These are phyloP conservation scores for Colletes latitarsis DNA, from an alignment of 1,140 invertebrate species.

Conservation along the genomic window DNA sequence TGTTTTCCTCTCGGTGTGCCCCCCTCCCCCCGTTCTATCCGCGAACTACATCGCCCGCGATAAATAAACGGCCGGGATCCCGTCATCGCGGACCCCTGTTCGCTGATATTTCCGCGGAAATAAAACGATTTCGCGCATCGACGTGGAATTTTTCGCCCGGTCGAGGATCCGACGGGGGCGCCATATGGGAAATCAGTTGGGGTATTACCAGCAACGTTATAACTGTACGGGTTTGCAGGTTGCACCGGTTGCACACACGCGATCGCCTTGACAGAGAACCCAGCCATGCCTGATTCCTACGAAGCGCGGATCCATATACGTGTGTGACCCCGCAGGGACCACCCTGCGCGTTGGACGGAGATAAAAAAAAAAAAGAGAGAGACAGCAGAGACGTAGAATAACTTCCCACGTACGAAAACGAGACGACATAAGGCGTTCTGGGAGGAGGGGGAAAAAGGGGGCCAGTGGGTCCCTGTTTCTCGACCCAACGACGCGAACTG, in stretches of 20 bases:
- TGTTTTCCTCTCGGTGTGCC: not conserved
- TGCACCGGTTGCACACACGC: slow-evolving; percentile 9
- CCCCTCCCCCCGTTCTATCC: not conserved
- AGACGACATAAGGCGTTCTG: slow-evolving; percentile 38
- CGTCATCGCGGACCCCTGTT: not conserved
- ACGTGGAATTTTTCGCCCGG: slow-evolving; percentile 37
- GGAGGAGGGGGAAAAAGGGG: not conserved
- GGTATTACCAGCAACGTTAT: slow-evolving; percentile 16
- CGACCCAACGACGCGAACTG: slow-evolving; percentile 27
- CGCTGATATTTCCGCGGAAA: slow-evolving; percentile 26
- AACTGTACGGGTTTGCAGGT: slow-evolving; percentile 4
- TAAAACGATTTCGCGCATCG: slow-evolving; percentile 43
- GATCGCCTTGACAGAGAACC: slow-evolving; percentile 30
- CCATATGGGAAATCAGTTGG: slow-evolving; percentile 53
- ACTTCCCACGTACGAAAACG: slow-evolving; percentile 33
- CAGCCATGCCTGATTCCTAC: slow-evolving; percentile 46
- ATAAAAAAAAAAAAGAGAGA: not conserved
- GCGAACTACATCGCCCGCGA: not conserved
- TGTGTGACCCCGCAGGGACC: not conserved
- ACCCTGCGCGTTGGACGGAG: not conserved
- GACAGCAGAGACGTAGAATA: not conserved
- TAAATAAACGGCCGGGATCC: slow-evolving; percentile 19
- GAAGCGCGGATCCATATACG: not conserved
- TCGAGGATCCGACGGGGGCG: slow-evolving; percentile 4
- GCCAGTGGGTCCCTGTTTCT: slow-evolving; percentile 9